Conservation (phyloP, 2,797 vertebrate species). For the Pseudochirops cupreus region DNA sequence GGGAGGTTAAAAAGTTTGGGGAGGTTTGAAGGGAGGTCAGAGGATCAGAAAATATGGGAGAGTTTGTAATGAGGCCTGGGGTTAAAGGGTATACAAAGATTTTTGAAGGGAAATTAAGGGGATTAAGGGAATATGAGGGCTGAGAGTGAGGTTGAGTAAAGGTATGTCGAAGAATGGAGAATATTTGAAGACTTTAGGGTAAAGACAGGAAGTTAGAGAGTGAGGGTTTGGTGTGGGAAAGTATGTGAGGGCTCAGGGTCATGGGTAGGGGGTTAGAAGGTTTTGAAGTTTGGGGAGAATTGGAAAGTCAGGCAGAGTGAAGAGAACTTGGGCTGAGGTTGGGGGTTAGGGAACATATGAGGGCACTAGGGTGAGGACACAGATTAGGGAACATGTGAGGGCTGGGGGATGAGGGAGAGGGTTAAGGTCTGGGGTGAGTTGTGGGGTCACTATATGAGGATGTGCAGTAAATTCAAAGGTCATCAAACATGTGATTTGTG, state of each 20-base stretch:
- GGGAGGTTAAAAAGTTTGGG: background rate
- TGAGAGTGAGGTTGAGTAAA: background rate
- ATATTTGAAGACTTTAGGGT: background rate
- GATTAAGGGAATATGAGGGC: background rate
- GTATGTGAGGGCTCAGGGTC: background rate
- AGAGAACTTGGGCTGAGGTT: background rate
- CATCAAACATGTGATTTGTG: background rate
- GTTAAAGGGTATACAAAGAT: background rate
- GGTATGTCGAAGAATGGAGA: background rate
- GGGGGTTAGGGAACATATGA: background rate
- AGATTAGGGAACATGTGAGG: background rate
- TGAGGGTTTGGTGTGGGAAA: background rate
- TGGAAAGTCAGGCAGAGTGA: background rate
- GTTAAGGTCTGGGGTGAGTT: background rate
- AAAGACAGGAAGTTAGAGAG: background rate
- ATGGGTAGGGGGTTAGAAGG: background rate
- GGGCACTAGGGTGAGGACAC: background rate
- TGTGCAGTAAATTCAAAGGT: background rate
- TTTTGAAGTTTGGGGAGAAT: background rate
- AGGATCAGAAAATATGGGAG: background rate
- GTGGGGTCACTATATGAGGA: background rate
- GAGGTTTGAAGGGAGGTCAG: background rate
- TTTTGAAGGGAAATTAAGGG: background rate
- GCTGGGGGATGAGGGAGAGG: background rate
- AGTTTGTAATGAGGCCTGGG: background rate